Percentiles rank a stretch among this genome's conserved stretches.
Conservation (phyloP, 2,888 invertebrate genomes). For the Mythimna ferrago region DNA sequence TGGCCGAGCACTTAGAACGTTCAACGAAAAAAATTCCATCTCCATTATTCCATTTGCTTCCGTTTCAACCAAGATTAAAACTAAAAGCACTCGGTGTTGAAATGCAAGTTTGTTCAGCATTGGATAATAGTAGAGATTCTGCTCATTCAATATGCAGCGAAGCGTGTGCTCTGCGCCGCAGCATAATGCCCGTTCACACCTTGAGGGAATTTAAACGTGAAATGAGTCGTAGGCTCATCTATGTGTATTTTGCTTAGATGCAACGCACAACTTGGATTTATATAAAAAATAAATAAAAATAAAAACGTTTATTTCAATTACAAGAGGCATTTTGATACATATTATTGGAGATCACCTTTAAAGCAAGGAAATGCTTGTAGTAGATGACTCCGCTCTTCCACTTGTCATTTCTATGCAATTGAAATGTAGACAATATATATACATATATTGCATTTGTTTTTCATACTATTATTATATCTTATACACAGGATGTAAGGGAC, state of each 20-base stretch:
- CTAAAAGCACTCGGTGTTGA: slow-evolving; percentile 59
- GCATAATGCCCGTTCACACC: slow-evolving; percentile 55
- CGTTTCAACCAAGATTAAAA: slow-evolving; percentile 57
- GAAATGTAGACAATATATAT: no score
- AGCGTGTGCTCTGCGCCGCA: slow-evolving; percentile 36
- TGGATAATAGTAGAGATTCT: slow-evolving; percentile 63
- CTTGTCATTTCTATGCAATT: no score
- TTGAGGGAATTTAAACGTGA: slow-evolving; percentile 46
- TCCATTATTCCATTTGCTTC: slow-evolving; percentile 54
- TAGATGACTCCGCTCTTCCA: no score
- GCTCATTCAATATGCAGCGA: slow-evolving; percentile 56
- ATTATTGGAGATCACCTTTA: no score
- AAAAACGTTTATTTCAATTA: no score
- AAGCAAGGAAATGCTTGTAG: no score
- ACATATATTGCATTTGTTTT: no score
- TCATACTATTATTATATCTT: no score
- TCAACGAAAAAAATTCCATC: slow-evolving; percentile 3
- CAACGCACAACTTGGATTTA: no score
- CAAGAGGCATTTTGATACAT: no score
- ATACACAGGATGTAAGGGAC: no score
- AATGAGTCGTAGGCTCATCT: slow-evolving; percentile 41
- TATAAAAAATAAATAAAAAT: no score
- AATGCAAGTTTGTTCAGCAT: slow-evolving; percentile 61
- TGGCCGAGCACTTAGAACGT: not conserved
- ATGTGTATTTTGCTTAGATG: not conserved